phyloP scores from a whole-genome alignment of 1,140 invertebrate genomes.

The Mactra quadrangularis region DNA sequence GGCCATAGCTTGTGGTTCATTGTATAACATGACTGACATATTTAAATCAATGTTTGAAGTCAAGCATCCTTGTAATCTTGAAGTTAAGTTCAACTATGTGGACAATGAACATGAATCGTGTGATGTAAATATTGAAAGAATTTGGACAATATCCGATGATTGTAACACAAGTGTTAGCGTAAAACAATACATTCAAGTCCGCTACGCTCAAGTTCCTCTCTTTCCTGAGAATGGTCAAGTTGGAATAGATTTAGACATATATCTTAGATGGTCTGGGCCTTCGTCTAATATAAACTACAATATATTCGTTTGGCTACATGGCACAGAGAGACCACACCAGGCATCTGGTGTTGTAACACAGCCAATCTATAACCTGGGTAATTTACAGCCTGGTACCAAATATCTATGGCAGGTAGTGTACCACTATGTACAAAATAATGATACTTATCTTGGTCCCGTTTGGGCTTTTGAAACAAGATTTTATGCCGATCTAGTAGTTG shows the following conservation, averaged over 20 bases:
- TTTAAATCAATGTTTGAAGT: constrained; percentile 23
- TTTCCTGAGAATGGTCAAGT: constrained; percentile 10
- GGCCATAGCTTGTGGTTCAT: constrained; percentile 12
- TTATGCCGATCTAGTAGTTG: neutral
- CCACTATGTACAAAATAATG: constrained; percentile 1
- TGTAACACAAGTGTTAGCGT: neutral
- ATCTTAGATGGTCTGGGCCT: constrained; percentile 1
- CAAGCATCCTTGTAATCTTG: neutral
- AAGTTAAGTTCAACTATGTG: neutral
- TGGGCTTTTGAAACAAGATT: constrained; percentile 15
- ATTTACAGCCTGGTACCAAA: neutral
- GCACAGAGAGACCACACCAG: neutral
- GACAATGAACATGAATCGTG: neutral
- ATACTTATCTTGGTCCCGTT: constrained; percentile 7
- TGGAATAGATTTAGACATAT: neutral
- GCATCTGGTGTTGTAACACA: neutral
- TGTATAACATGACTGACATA: neutral
- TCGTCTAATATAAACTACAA: neutral
- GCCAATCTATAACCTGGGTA: neutral
- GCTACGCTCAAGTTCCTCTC: neutral
- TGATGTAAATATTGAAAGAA: neutral
- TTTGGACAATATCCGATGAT: constrained; percentile 5
- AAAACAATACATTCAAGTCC: neutral
- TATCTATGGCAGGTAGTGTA: constrained; percentile 19
- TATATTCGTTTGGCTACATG: constrained; percentile 1